Evolutionary conservation across 2,888 invertebrate species (phyloP), one percentile per base, ranked within the genome.

Genomic region (Keiferia lycopersicella): DNA sequence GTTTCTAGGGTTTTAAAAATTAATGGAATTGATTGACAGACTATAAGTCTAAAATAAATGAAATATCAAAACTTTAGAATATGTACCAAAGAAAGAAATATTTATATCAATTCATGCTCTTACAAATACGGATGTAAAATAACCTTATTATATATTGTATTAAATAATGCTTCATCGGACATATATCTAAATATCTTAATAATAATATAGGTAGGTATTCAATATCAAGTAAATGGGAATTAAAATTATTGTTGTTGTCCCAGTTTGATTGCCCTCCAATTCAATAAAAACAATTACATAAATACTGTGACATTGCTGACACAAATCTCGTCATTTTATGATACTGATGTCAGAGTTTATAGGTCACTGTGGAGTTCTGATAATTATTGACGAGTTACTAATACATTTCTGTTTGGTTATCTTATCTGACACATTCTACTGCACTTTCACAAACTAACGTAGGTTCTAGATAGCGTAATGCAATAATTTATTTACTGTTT

Each of bases 271-370:
- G 20, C 11, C 22, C 51, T 22, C 22, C 22, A 48, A 48, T 18
- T 18, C 6, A 26, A 22, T 53, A 22, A 53, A 14, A 53, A 22
- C 22, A 22, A 20, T 20, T 53, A 53, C 22, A 53, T 26, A 45
- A n/a, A 45, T 45, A n/a, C 45, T 45, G 41, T 51, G 51, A 51
- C 51, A 53, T 26, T 20, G 6, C 26, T 53, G 26, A 53, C 51
- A 53, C 26, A 53, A 53, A 58, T 39, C 38, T 58, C 51, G 14
- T 20, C 45, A 45, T 45, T 4, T 41, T 14, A 12, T 14, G 26
- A 53, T 53, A 53, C 14, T 22, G 22, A 10, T 14, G 22, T 53
- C 51, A 22, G 26, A 22, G 51, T 12, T 53, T 26, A 53, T 11
- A 12, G 50, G 50, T 18, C 12, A 50, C 45, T 45, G 45, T 22